Evolutionary conservation across 2,797 vertebrate species (phyloP).

Genomic region (Nothura maculosa): DNA sequence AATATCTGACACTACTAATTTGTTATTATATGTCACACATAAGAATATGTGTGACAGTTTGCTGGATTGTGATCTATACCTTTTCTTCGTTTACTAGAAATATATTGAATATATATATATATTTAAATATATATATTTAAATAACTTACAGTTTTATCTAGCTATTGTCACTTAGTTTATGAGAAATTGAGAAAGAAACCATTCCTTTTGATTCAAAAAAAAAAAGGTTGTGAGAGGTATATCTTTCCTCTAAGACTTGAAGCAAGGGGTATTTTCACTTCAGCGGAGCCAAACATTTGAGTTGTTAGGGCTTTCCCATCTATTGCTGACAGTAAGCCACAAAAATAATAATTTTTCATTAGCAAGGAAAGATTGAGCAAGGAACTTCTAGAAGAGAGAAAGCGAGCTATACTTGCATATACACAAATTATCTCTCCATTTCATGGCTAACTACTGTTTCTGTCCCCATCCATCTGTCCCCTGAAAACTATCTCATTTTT

Average conservation of each 20-base stretch:
- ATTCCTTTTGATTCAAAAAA: conserved; percentile 6
- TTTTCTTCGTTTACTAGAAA: conserved; percentile 8
- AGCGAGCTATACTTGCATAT: background rate
- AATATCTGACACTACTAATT: background rate
- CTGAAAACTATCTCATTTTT: background rate
- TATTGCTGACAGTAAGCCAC: background rate
- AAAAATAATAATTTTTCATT: background rate
- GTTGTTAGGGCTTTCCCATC: conserved; percentile 9
- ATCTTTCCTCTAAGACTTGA: conserved; percentile 13
- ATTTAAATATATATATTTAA: background rate
- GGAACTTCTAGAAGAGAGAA: background rate
- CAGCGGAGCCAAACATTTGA: background rate
- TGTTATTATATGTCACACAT: background rate
- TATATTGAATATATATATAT: background rate
- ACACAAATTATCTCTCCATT: background rate
- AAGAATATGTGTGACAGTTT: background rate
- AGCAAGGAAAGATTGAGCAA: background rate
- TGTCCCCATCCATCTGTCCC: too few relatives aligned
- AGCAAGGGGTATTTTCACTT: conserved; percentile 23
- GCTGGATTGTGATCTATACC: background rate
- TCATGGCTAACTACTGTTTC: background rate
- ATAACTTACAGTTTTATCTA: conserved; percentile 8
- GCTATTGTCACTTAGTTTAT: background rate
- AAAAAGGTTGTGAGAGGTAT: background rate
- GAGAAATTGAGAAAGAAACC: background rate